phyloP scores from a whole-genome alignment of 2,113 vertebrate genomes.

The Micronycteris hirsuta region DNA sequence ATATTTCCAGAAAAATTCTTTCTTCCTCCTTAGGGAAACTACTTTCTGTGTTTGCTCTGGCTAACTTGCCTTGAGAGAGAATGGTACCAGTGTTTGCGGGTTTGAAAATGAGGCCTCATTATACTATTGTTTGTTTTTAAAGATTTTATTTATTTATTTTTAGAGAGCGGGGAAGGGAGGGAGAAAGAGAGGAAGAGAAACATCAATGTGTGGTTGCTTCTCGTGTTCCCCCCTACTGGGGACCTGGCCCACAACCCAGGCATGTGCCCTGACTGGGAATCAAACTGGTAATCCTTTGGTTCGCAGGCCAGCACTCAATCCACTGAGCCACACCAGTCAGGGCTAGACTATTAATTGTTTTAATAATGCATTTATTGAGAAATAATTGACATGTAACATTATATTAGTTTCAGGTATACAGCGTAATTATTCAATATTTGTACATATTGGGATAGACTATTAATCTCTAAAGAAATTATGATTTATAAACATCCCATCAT shows the following conservation, averaged over 20 bases:
- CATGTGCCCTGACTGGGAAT: too few species aligned
- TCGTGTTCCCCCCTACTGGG: rapidly evolving
- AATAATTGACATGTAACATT: background rate
- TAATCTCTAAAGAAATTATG: background rate
- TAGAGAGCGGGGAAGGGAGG: too few species aligned
- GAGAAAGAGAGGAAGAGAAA: too few species aligned
- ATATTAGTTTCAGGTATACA: background rate
- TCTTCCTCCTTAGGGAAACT: background rate
- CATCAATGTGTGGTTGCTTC: too few species aligned
- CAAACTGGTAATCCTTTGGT: too few species aligned
- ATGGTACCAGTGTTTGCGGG: background rate
- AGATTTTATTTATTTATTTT: too few species aligned
- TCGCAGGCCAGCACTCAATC: too few species aligned
- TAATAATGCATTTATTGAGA: background rate
- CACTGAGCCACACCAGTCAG: too few species aligned
- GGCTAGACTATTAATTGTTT: background rate
- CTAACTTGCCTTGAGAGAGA: background rate
- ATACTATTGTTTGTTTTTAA: background rate
- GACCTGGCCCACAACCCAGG: too few species aligned
- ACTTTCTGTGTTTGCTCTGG: background rate
- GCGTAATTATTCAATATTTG: background rate
- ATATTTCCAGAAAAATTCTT: background rate
- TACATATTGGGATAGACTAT: background rate
- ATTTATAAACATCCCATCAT: background rate
- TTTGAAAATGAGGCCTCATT: background rate